Base-by-base conservation (phyloP, 1,140 invertebrate genomes). In the Tribolium castaneum region DNA sequence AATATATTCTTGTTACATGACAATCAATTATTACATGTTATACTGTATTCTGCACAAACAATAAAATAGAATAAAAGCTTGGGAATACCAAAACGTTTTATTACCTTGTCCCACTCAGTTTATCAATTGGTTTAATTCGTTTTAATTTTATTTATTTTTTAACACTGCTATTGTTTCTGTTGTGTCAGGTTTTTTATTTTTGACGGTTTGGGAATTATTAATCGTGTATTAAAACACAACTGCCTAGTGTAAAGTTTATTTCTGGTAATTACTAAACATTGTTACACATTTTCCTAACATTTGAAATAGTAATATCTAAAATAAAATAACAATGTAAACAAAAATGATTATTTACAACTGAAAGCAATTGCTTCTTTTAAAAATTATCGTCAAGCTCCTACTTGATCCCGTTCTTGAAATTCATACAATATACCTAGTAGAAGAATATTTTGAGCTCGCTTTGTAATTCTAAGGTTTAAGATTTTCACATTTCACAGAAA, bases 1-100 rank as follows among this genome's bases (percentile, higher is more conserved):
- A 54, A 54, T 54, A 72, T 72, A 72, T 72, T 72, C 70, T 51
- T 72, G 70, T 72, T 72, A 72, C 70, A 51, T 72, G 70, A 72
- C 70, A 72, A 72, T 72, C 70, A 72, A 51, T 50, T 72, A 50
- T 54, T 54, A 54, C 22, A 72, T 72, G 50, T 51, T 72, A 72
- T 72, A 72, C 13, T 50, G 50, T 72, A 72, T 72, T 51, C 19
- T 72, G 70, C 70, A 72, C 70, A 72, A 72, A 50, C 13, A 70
- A 72, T 66, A 35, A 35, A 13, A 34, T 66, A 66, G 59, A 66
- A 66, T 66, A 66, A 66, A 66, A 35, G 59, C 59, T 66, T 66
- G 14, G 2, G n/a, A 56, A 14, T 56, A 30, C 25, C 9, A 45
- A 45, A 45, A 9, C 1, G 9, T 45, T 45, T 45, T 9, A n/a